Conservation (phyloP, 2,113 vertebrate genomes). For the Oreochromis spilurus region DNA sequence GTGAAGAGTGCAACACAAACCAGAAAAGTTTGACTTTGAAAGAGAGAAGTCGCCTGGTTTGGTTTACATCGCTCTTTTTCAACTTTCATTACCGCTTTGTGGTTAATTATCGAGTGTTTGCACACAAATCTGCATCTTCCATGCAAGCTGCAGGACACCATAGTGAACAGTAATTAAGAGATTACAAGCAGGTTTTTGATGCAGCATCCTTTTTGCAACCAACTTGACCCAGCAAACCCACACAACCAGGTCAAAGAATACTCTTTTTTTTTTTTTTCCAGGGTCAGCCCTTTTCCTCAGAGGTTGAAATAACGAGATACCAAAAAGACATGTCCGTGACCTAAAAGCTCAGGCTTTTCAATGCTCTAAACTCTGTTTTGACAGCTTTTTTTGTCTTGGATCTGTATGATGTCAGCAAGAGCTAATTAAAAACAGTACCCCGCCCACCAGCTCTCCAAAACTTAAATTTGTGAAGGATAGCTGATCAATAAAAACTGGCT, state of each 20-base stretch:
- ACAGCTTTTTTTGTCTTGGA: not conserved
- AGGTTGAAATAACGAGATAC: not conserved
- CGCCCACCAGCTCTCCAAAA: not conserved
- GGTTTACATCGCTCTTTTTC: not conserved
- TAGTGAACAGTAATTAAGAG: not conserved
- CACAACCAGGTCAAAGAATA: not conserved
- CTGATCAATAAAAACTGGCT: rapidly evolving
- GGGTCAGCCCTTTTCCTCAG: rapidly evolving
- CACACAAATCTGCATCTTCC: not conserved
- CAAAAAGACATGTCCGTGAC: not conserved
- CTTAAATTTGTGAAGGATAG: not conserved
- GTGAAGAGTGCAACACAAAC: not conserved
- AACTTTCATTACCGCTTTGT: rapidly evolving
- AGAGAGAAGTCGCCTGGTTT: not conserved
- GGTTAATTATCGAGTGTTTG: not conserved
- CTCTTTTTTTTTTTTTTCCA: not conserved
- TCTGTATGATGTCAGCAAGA: not conserved
- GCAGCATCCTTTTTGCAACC: not conserved
- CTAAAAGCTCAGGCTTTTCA: not conserved
- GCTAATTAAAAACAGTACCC: not conserved
- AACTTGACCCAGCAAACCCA: not conserved
- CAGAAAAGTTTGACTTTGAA: not conserved
- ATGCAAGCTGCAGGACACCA: not conserved
- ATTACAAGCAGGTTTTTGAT: not conserved
- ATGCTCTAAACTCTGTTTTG: not conserved